Base-by-base conservation (phyloP, 2,113 vertebrate species). In the Struthio camelus region DNA sequence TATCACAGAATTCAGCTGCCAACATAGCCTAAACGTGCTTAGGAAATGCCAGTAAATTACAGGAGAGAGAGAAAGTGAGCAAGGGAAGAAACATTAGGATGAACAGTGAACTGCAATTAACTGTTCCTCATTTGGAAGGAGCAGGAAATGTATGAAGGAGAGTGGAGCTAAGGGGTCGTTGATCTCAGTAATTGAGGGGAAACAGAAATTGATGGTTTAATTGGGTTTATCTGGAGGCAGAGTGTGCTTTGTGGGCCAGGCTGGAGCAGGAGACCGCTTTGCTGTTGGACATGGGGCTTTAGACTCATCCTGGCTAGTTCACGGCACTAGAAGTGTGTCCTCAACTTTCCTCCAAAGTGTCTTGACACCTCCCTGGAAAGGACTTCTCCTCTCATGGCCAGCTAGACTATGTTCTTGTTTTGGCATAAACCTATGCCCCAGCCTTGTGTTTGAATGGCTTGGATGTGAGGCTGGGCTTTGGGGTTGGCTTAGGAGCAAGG, bases 191-290 rank as follows among this genome's bases (percentile, higher is more conserved):
- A 97, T 86, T 95, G 82, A 96, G 76, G 89, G 76, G 76, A 96
- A 96, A 96, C 90, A 90, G 87, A 91, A 96, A 96, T 59, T 94
- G 87, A 93, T 90, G 82, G 48, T 91, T 96, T 96, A 94, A 95
- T 90, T 67, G 81, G 89, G 84, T 78, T 82, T 73, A 65, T 24
- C 40, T 73, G 44, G 15, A 79, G 90, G 20, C 15, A 93, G 7
- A 19, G 3, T 77, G 36, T 75, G 42, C 46, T 82, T 87, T 46
- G n/a, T 42, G 67, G 67, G 50, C 24, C 53, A 25, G 22, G 7
- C 15, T 87, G 72, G 30, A 44, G 11, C 30, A 85, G 50, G 10
- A 51, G 13, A 70, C n/a, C 30, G 12, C 15, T 28, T 24, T 71
- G 46, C 79, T 82, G 7, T 42, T 66, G 38, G 56, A 42, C 42